Base-by-base conservation (phyloP, 2,113 vertebrate species). In the Reinhardtius hippoglossoides region DNA sequence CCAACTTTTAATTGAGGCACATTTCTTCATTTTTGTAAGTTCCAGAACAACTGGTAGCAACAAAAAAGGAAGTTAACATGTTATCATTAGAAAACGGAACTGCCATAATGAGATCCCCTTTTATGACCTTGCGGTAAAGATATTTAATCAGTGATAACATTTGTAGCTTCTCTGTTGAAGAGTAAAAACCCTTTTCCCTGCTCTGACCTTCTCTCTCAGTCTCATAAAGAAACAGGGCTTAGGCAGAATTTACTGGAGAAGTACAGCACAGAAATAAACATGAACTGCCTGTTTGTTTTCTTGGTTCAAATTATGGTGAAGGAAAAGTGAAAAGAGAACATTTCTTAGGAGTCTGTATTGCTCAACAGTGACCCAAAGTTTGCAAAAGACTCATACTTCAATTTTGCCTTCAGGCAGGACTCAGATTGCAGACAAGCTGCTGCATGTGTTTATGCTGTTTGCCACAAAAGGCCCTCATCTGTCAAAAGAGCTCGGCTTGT, bases 361-460 rank as follows among this genome's bases (percentile, higher is more conserved):
- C 80, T 81, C 79, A 87, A 79, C 67, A 21, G 27, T 15, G 4
- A 72, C 62, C 35, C 27, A 63, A 64, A n/a, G n/a, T 24, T 79
- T 83, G 74, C 21, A 46, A 67, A 62, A 77, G 55, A 79, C 23
- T 23, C 23, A 59, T 35, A 20, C 61, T 55, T 61, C 1, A 65
- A 18, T 71, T 77, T 78, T 68, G 35, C 61, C 80, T 48, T 73
- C 60, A 75, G 81, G 84, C 80, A 54, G 21, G 50, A 10, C 59
- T 72, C 44, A 4, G 16, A 20, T 18, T 50, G 2, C 46, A 70
- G 84, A 89, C 89, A 92, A 87, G 90, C 80, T 61, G 20, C 78
- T 72, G 83, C 91, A 73, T 84, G 89, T 82, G 78, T 76, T 82
- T 54, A 56, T 62, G 61, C 59, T 67, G 55, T 76, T 62, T 71